Percentiles rank a stretch among this genome's conserved stretches.
These are phyloP conservation scores for Leistus spinibarbis DNA, from an alignment of 2,888 invertebrate species.

Conservation along the genomic window DNA sequence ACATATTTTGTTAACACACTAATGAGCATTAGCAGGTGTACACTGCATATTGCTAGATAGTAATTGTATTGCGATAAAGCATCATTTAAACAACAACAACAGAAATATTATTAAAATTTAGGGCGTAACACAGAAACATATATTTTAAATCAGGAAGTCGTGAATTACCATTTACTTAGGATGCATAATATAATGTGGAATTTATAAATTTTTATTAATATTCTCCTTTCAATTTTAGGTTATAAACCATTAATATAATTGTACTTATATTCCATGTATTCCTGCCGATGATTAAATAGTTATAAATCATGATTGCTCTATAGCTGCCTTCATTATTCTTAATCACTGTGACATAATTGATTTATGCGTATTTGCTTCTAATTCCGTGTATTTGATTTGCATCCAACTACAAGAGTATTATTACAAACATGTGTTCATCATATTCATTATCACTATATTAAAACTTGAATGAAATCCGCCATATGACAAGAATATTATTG, in stretches of 20 bases:
- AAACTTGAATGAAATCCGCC: no score
- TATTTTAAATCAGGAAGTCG: no score
- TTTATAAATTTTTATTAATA: no score
- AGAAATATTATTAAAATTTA: not conserved
- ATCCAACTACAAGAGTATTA: not conserved
- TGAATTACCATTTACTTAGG: no score
- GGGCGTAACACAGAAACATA: no score
- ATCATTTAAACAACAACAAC: not conserved
- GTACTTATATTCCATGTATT: not conserved
- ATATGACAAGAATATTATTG: no score
- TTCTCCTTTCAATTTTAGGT: no score
- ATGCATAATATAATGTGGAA: no score
- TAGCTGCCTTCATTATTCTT: slow-evolving; percentile 33
- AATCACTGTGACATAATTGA: slow-evolving; percentile 33
- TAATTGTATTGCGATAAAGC: slow-evolving; percentile 12
- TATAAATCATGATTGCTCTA: slow-evolving; percentile 26
- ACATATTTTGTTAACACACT: slow-evolving; percentile 11
- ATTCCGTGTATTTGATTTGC: not conserved
- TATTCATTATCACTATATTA: not conserved
- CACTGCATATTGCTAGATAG: slow-evolving; percentile 1
- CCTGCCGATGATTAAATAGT: slow-evolving; percentile 21
- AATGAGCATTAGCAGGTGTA: slow-evolving; percentile 22
- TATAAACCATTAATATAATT: not conserved
- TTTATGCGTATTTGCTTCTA: slow-evolving; percentile 18
- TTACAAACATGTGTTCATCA: not conserved